Conservation (phyloP, 1,140 invertebrate species). For the Euwallacea fornicatus region DNA sequence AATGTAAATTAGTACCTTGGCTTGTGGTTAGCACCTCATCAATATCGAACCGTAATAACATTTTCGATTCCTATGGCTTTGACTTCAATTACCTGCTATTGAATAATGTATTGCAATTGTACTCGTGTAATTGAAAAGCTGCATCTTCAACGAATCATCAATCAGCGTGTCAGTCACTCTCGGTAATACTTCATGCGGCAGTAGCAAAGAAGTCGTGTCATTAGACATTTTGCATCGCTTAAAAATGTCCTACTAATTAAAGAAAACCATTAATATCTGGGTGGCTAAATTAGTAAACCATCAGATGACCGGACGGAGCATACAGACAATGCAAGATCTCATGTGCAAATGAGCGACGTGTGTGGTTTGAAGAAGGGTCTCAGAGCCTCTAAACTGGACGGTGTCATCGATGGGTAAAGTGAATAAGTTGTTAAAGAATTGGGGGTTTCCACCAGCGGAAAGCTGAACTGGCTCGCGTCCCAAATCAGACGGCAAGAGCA, state of each 20-base stretch:
- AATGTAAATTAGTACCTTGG: no score
- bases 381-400: conserved; percentile 19
- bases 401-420: conserved; percentile 24
- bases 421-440: conserved; percentile 27
- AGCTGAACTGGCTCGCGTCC: no score
- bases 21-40: no score
- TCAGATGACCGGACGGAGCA: conserved; percentile 13
- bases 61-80: conserved; percentile 10
- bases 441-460: conserved; percentile 4
- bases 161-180: conserved; percentile 16
- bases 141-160: conserved; percentile 33
- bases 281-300: conserved; percentile 22
- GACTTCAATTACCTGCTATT: conserved; percentile 35
- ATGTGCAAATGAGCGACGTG: conserved; percentile 31
- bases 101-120: conserved; percentile 38
- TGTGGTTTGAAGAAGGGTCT: conserved; percentile 23
- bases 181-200: conserved; percentile 4
- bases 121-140: conserved; percentile 35
- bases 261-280: background rate
- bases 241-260: conserved; percentile 3
- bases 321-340: conserved; percentile 20
- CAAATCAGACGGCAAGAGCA: no score
- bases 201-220: conserved; percentile 17
- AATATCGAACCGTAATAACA: conserved; percentile 2
- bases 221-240: background rate